Evolutionary conservation across 2,797 vertebrate species (phyloP), one percentile per base, ranked within the genome.

Genomic region (Acipenser ruthenus): DNA sequence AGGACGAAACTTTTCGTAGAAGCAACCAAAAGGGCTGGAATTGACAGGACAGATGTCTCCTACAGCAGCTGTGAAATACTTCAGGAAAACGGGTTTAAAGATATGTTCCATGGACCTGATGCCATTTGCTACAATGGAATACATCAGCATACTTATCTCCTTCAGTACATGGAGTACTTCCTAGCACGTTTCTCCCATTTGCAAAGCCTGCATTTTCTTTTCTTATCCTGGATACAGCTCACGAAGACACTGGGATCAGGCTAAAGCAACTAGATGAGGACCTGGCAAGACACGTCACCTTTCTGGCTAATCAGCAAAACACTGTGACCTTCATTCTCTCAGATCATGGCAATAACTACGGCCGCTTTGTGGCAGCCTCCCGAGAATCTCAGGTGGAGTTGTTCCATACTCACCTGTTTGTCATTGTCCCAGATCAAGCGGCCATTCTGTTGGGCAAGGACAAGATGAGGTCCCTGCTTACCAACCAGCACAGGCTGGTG

Each of bases 41-140:
- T 75, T 60, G 69, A 75, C 15, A 68, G 69, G 4, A 11, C 71
- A 18, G 74, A 75, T 69, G 65, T 75, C 50, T 66, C 74, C 37
- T 73, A 73, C 47, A 73, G 71, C 66, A 75, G 63, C 52, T 75
- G 74, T 64, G 70, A 70, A 56, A 64, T 73, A 65, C 64, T 75
- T 55, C 53, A 65, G 37, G 60, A 69, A 56, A 75, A 75, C 55
- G 58, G 60, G 62, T 67, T 75, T 1, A 72, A 64, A 48, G 66
- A 75, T 62, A 65, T 66, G 49, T 75, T 75, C 50, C 74, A 75
- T 49, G 74, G 71, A 1, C 71, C 74, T 10, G 10, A 23, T 49
- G 68, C 74, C 59, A 49, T 75, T 23, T 75, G 74, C 62, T 75
- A 72, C 69, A 75, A 75, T 69, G 71, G 74, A 0, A 69, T 75